phyloP scores from a whole-genome alignment of 2,888 invertebrate species.

The Priocnemis perturbator region DNA sequence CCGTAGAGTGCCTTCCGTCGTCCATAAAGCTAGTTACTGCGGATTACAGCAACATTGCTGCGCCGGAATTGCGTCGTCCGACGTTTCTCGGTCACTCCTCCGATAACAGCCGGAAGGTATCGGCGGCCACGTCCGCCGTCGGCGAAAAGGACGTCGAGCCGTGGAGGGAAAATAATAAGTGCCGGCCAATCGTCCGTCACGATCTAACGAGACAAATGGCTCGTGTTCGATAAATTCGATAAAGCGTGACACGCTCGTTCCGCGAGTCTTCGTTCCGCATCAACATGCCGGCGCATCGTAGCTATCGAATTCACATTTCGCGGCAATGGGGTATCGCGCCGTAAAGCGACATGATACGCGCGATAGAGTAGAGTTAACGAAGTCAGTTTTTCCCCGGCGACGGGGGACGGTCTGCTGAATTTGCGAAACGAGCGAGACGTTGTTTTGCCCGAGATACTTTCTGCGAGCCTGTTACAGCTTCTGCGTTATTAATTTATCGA shows the following conservation, averaged over 20 bases:
- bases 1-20: too few species aligned
- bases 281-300: neutral
- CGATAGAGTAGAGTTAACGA: neutral
- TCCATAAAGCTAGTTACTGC: too few species aligned
- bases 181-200: constrained; percentile 2
- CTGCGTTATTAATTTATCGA: too few species aligned
- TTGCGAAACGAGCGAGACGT: too few species aligned
- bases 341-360: constrained; percentile 1
- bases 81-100: too few species aligned
- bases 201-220: constrained; percentile 6
- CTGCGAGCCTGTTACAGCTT: too few species aligned
- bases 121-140: neutral
- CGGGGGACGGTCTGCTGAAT: too few species aligned
- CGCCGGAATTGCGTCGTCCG: neutral
- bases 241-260: neutral
- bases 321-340: constrained; percentile 4
- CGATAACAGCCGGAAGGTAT: too few species aligned
- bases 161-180: neutral
- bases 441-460: too few species aligned
- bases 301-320: constrained; percentile 3
- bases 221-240: constrained; percentile 7
- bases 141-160: neutral
- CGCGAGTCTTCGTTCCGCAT: neutral
- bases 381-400: too few species aligned
- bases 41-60: too few species aligned